A percentile compares a stretch with the other conserved stretches of the same genome.
Conservation (phyloP, 2,797 vertebrate genomes). For the Pipistrellus kuhlii region DNA sequence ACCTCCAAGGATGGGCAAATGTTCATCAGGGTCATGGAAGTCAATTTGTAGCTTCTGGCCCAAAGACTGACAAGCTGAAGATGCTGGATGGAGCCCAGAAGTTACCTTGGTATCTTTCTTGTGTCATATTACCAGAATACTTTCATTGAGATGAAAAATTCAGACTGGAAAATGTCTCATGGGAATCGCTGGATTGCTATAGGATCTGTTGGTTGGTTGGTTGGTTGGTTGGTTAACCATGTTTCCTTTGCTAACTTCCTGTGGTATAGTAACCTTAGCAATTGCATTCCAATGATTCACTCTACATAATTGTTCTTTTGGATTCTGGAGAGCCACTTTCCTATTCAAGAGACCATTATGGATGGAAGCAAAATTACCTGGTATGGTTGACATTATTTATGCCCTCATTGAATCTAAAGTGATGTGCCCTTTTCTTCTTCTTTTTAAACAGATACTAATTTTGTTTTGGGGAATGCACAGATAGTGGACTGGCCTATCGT, state of each 20-base stretch:
- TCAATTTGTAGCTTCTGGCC: background rate
- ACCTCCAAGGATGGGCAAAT: background rate
- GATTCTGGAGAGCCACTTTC: background rate
- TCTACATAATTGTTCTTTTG: background rate
- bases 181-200: constrained; percentile 25
- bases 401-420: background rate
- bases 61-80: background rate
- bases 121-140: background rate
- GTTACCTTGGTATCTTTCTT: background rate
- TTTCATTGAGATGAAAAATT: background rate
- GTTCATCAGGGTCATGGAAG: background rate
- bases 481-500: constrained; percentile 99
- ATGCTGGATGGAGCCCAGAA: background rate
- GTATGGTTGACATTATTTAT: background rate
- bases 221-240: background rate
- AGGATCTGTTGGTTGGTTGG: background rate
- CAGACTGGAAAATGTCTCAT: background rate
- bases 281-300: background rate
- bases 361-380: background rate
- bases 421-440: background rate
- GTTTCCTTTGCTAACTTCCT: background rate
- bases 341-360: background rate
- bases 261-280: background rate
- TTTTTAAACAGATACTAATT: constrained; percentile 94
- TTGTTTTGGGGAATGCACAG: constrained; percentile 98